Evolutionary conservation across 1,140 invertebrate species (phyloP).

Genomic region (Trigoniulus corallinus): DNA sequence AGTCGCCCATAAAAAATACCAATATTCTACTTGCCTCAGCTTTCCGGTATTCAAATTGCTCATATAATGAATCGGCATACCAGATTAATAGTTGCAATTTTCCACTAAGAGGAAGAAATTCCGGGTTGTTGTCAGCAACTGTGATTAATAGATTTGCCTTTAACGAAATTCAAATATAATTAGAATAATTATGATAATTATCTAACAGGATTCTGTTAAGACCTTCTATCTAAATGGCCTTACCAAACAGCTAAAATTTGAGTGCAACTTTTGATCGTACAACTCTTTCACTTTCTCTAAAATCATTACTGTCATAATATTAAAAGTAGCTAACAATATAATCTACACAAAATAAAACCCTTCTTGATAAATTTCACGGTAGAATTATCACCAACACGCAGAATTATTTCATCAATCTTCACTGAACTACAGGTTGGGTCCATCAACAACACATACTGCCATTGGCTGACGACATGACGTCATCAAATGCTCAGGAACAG

Average conservation of each 20-base stretch:
- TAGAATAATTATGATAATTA: neutral
- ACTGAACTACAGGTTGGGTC: no score
- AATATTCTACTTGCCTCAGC: slow-evolving; percentile 35
- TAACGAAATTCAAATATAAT: slow-evolving; percentile 17
- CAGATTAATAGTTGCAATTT: slow-evolving; percentile 47
- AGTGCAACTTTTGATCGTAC: slow-evolving; percentile 25
- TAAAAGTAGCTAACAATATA: neutral
- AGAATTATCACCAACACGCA: no score
- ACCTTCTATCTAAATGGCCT: slow-evolving; percentile 1
- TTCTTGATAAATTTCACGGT: neutral
- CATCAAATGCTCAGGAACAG: no score
- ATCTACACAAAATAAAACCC: neutral
- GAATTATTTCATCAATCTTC: no score
- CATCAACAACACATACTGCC: no score
- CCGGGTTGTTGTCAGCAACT: slow-evolving; percentile 42
- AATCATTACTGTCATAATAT: slow-evolving; percentile 18
- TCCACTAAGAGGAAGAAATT: slow-evolving; percentile 33
- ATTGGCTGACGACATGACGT: no score
- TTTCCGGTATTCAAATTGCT: slow-evolving; percentile 42
- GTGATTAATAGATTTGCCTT: slow-evolving; percentile 44
- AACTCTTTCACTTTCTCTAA: slow-evolving; percentile 27
- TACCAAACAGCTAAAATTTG: slow-evolving; percentile 26
- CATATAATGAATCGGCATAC: slow-evolving; percentile 47
- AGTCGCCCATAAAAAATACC: neutral
- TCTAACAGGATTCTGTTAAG: neutral